Evolutionary conservation across 2,888 invertebrate genomes (phyloP), one percentile per base, ranked within the genome.

Genomic region (Philaethria dido): DNA sequence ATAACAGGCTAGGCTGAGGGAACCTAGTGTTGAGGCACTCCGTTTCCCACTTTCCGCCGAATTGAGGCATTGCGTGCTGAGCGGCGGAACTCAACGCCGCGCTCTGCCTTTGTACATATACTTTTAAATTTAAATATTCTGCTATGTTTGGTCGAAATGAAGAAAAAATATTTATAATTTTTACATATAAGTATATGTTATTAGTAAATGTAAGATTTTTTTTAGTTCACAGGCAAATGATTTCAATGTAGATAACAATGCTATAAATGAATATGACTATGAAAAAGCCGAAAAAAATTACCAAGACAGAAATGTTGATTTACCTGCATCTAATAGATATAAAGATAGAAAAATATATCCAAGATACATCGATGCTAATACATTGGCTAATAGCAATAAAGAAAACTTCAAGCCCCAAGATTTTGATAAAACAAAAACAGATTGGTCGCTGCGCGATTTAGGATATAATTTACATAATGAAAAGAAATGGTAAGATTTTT

Each of bases 291-390:
- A 36, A 13, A 55, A 39, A 18, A 66, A 68, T 22, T 63, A 69
- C 42, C 45, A 59, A 45, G 62, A 62, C 14, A 59, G 65, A 29
- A 71, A 68, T 25, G 61, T 44, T 18, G 68, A 75, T 18, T 39
- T 64, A 0, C 64, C 66, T 3, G 74, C 75, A 44, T 52, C 75
- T 14, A 75, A 74, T 45, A 55, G 66, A 8, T 74, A 71, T 13
- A 71, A 69, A 22, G 29, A 62, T 4, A 64, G 71, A 13, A 64
- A 67, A 16, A 75, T 75, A 45, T 72, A 75, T 14, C 44, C 69
- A 5, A 68, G 69, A 57, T 68, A 72, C n/a, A 62, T 66, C 59
- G 68, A 69, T 42, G 60, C 61, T 16, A 68, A 63, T 18, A 42
- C 47, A 5, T 25, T 54, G 13, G 29, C 69, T 6, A 18, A 42